These are phyloP conservation scores for Marcusenius ussheri DNA, from an alignment of 2,113 vertebrate species.

Conservation along the genomic window DNA sequence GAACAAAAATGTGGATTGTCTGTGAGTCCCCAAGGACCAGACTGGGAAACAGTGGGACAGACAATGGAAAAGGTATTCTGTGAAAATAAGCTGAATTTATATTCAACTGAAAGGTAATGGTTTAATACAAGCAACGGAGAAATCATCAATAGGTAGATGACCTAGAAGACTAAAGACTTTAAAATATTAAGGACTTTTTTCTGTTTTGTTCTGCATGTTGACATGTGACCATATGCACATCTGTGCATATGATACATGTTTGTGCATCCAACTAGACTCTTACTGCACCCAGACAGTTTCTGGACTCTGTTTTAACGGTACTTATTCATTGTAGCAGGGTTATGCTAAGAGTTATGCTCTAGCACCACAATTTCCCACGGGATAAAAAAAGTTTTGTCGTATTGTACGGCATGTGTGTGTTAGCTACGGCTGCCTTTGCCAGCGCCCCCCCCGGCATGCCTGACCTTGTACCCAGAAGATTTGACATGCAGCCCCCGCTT, in stretches of 20 bases:
- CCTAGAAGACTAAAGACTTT: not conserved
- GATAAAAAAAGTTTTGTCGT: not conserved
- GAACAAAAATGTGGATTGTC: not conserved
- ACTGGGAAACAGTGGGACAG: not conserved
- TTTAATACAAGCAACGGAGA: not conserved
- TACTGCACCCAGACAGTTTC: not conserved
- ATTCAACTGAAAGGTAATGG: not conserved
- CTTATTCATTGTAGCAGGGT: not conserved
- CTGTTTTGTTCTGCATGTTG: not conserved
- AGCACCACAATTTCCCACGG: not conserved
- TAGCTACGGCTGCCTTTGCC: not conserved
- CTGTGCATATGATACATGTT: not conserved
- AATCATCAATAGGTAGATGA: not conserved
- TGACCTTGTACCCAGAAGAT: slow-evolving; percentile 82
- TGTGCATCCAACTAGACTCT: not conserved
- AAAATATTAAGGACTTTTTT: not conserved
- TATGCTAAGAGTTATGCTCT: not conserved
- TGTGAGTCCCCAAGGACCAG: not conserved
- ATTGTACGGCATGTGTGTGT: not conserved
- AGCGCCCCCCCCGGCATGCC: not conserved
- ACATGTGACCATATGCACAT: not conserved
- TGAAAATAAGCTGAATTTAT: not conserved
- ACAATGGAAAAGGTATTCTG: not conserved
- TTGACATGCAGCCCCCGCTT: slow-evolving; percentile 83
- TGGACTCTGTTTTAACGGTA: not conserved